Evolutionary conservation across 2,888 invertebrate species (phyloP).

Genomic region (Cephus nigrinus): DNA sequence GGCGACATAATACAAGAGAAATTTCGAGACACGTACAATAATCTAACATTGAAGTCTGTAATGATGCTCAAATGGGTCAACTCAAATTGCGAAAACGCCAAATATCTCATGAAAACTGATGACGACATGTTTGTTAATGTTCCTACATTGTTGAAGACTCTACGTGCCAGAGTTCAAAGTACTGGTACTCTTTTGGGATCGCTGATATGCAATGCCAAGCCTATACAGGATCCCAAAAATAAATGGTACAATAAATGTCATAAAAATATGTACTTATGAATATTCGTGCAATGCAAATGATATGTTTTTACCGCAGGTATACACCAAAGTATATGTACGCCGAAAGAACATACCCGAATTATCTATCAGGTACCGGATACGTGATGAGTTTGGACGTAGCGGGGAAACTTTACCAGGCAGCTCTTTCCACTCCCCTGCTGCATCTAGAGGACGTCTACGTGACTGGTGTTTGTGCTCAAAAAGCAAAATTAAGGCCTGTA

Average conservation of each 20-base stretch:
- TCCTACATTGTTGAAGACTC: slow-evolving; percentile 70
- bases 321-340: slow-evolving; percentile 83
- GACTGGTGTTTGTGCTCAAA: slow-evolving; percentile 78
- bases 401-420: slow-evolving; percentile 74
- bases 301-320: slow-evolving; percentile 69
- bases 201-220: slow-evolving; percentile 82
- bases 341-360: slow-evolving; percentile 79
- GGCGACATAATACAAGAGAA: slow-evolving; percentile 86
- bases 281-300: background rate
- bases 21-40: slow-evolving; percentile 87
- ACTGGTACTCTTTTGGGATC: slow-evolving; percentile 76
- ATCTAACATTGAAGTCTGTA: slow-evolving; percentile 86
- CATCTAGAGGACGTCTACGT: slow-evolving; percentile 84
- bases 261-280: background rate
- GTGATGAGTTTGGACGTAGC: slow-evolving; percentile 78
- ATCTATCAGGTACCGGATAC: slow-evolving; percentile 86
- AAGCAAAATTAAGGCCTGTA: slow-evolving; percentile 71
- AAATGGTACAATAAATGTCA: slow-evolving; percentile 74
- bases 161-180: slow-evolving; percentile 49
- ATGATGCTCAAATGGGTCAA: slow-evolving; percentile 87
- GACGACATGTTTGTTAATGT: slow-evolving; percentile 89
- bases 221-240: slow-evolving; percentile 77
- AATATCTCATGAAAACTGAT: slow-evolving; percentile 85
- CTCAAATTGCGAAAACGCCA: slow-evolving; percentile 72
- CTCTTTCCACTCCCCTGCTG: slow-evolving; percentile 76